Base-by-base conservation (phyloP, 2,888 invertebrate species). In the Drosophila demipolita region DNA sequence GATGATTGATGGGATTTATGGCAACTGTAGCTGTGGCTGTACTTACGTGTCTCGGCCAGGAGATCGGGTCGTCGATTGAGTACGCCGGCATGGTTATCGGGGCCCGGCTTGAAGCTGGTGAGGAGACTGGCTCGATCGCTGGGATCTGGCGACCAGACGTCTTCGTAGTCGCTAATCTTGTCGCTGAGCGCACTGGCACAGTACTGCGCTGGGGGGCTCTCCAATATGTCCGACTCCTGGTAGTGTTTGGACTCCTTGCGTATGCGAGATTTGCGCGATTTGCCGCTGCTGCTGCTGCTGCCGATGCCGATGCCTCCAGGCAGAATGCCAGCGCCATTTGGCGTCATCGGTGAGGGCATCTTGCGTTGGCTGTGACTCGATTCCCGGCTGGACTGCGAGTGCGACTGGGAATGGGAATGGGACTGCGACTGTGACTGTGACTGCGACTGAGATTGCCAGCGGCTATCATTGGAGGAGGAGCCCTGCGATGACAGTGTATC, bases 131-230 rank as follows among this genome's bases (percentile, higher is more conserved):
- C 94, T 75, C 95, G 94, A 71, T 94, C 94, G 93, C 84, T 93
- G 85, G 80, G 94, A 73, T 95, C 95, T 62, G 95, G 95, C 75
- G 96, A 95, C 98, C 98, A 98, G 83, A 98, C 96, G 92, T 98
- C 98, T 94, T 98, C 98, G 91, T 98, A 98, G 93, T 98, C 98
- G 86, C 98, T 98, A 53, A 97, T 96, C 94, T 98, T 98, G 91
- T 98, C 98, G 74, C 97, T 96, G 38, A 98, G 94, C 1, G 97
- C 96, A 93, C 98, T 98, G 84, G 97, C 95, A 91, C 97, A 98
- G 91, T 98, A 98, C 60, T 97, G 98, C 45, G 96, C 94, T 74
- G 96, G 96, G 38, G 96, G 96, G 62, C 97, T 97, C 92, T 97
- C 97, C 78, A 97, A 94, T 73, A 97, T 97, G 91, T 97, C 97